Base-by-base conservation (phyloP, 2,113 vertebrate genomes). In the Boulengeromyrus knoepffleri region DNA sequence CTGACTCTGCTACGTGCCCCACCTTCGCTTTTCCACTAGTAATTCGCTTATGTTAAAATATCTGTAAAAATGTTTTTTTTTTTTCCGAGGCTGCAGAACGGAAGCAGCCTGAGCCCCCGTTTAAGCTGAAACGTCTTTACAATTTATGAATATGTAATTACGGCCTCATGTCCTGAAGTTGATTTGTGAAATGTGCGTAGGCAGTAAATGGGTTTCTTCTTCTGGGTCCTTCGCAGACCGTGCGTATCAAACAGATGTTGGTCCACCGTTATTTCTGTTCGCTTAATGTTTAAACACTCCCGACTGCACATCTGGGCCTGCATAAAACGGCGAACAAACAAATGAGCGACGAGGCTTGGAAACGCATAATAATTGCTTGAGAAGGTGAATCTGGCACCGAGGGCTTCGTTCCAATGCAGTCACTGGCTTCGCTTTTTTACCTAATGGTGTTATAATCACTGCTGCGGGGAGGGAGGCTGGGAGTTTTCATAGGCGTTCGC, bases 391-490 rank as follows among this genome's bases (percentile, higher is more conserved):
- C 56, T 27, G 50, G 47, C 50, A 39, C 85, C 6, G 31, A 87
- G 50, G 85, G 31, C 49, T 36, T 21, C 4, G 49, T 31, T 31
- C 12, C 0, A 52, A 21, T 39, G 85, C 31, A 27, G 50, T 87
- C 12, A 17, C 50, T 87, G 50, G 85, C 85, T 56, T 45, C 2
- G 3, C 49, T 87, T 19, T 36, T 6, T 53, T 87, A 39, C 85
- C 84, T 53, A 87, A 53, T 87, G 27, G 85, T 87, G 85, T 87
- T 53, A 56, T 87, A 87, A 87, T 87, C 85, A 36, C 85, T 50
- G 85, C 27, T 17, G 13, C 17, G 46, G 50, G n/a, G 85, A 53
- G 49, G 50, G 17, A 39, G 50, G 12, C 24, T 47, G 42, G 83
- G 21, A 42, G 13, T 42, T 42, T 80, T 42, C 84, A n/a, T 27